These are phyloP conservation scores for Cichladusa arquata DNA, from an alignment of 2,113 vertebrate species.

Conservation along the genomic window DNA sequence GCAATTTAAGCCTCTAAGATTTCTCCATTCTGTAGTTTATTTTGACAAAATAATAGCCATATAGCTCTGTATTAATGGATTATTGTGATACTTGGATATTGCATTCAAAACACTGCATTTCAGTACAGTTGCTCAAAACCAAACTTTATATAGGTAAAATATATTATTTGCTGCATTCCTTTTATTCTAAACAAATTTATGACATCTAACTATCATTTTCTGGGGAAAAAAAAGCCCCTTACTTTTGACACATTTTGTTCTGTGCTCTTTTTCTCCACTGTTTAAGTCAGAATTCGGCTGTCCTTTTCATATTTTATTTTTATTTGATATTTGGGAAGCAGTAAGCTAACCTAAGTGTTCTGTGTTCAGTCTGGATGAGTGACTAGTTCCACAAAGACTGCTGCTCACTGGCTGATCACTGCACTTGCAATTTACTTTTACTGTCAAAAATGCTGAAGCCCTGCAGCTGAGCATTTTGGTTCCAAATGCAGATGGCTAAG, in stretches of 20 bases:
- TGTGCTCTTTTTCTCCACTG: not conserved
- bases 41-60: slow-evolving; percentile 6
- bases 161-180: not conserved
- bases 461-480: not conserved
- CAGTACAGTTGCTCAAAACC: not conserved
- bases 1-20: not conserved
- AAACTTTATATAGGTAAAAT: not conserved
- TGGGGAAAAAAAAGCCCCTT: not conserved
- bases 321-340: not conserved
- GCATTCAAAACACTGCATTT: not conserved
- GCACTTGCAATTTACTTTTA: not conserved
- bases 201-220: not conserved
- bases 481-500: not conserved
- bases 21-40: not conserved
- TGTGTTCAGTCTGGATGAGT: not conserved
- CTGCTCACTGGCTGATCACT: not conserved
- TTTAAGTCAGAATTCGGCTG: not conserved
- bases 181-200: not conserved
- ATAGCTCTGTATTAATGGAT: not conserved
- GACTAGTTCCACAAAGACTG: not conserved
- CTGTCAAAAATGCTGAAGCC: not conserved
- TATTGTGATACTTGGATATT: not conserved
- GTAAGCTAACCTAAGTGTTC: not conserved
- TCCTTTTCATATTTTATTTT: not conserved
- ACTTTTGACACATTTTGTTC: not conserved